Evolutionary conservation across 2,797 vertebrate genomes (phyloP), one percentile per base, ranked within the genome.

Genomic region (Esox masquinongy): DNA sequence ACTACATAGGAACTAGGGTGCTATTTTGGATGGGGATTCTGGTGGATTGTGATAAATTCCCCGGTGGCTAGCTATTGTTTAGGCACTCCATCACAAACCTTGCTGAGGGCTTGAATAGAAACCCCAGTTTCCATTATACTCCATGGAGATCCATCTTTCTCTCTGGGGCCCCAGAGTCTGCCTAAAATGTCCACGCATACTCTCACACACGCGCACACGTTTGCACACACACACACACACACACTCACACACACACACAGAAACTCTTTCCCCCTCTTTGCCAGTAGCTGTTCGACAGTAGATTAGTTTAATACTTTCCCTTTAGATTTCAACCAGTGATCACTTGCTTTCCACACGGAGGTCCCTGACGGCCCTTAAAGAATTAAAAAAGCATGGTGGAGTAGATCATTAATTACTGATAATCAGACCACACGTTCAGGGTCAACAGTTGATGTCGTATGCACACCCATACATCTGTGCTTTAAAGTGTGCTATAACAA

Each of bases 31-130:
- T 4, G 17, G 29, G 49, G 17, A 17, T 31, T 24, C n/a, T 39
- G 19, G 78, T 76, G 82, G 79, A 83, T 76, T 84, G 74, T 81
- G 72, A 79, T 85, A 61, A 89, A 85, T 90, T 88, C 88, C 79
- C 80, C 5, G 77, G 85, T 84, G 83, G 79, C 82, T 87, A 81
- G 77, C 81, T 78, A 84, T 91, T 92, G 87, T 89, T 90, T 80
- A 75, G 83, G 79, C 86, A 84, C 84, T 89, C 83, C 77, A 84
- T 90, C 80, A 83, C 74, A 82, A 66, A 83, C 84, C 80, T 82
- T 80, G 86, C 78, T 76, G 75, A 61, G 76, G 76, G 79, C 84
- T 86, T 83, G 75, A 91, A 87, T 81, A 74, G 75, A 79, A 79
- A 84, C 80, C 85, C 71, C 74, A 79, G 68, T 79, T 74, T 82